These are phyloP conservation scores for Rhogogaster chlorosoma DNA, from an alignment of 2,888 invertebrate genomes.

Conservation along the genomic window DNA sequence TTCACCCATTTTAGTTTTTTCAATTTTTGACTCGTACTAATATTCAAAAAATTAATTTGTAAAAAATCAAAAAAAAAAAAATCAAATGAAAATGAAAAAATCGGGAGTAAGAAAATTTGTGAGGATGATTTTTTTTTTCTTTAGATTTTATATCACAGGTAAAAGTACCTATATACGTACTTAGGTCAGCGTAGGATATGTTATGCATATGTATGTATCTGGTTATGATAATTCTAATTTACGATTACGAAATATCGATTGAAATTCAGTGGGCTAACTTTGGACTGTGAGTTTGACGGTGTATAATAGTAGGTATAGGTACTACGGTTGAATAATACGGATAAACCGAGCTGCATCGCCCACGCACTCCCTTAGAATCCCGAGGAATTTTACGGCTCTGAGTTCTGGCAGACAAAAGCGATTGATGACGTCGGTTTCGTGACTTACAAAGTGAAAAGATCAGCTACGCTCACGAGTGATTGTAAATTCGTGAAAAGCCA, in stretches of 20 bases:
- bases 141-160: background rate
- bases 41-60: background rate
- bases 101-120: background rate
- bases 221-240: conserved; percentile 34
- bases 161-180: too few species aligned
- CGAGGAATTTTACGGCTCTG: conserved; percentile 16
- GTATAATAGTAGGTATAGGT: background rate
- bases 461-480: background rate
- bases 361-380: conserved; percentile 34
- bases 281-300: background rate
- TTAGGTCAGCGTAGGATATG: background rate
- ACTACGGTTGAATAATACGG: conserved; percentile 26
- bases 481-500: background rate
- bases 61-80: background rate
- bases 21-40: background rate
- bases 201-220: background rate
- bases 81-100: background rate
- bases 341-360: conserved; percentile 13
- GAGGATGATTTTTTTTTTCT: background rate
- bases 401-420: conserved; percentile 27
- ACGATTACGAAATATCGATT: conserved; percentile 41
- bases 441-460: conserved; percentile 35
- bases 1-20: background rate
- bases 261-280: conserved; percentile 21
- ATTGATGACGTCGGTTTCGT: conserved; percentile 37